Base-by-base conservation (phyloP, 2,797 vertebrate genomes). In the Bufotes viridis region DNA sequence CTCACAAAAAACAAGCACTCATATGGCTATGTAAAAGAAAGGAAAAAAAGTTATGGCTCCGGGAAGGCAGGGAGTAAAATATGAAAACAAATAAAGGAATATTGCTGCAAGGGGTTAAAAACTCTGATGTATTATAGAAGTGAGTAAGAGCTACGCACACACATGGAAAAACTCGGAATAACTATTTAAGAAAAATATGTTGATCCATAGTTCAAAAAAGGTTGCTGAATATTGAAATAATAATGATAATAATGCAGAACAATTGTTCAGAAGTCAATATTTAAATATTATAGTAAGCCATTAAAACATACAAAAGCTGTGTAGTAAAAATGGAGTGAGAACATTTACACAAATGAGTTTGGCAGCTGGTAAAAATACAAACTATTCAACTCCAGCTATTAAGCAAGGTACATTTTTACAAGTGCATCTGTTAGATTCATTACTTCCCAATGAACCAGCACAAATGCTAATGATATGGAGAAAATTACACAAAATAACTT, bases 381-480 rank as follows among this genome's bases (percentile, higher is more conserved):
- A 57, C 53, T 60, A 84, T 69, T 70, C 22, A 76, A 60, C 51
- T 79, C 22, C 53, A 70, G 24, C 84, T 88, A 88, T 49, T 79
- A 88, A 55, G 26, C 51, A 78, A 84, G 87, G 74, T 79, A 88
- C 42, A 78, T 58, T 34, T 83, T 82, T 78, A 84, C 81, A 79
- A 78, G 72, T 78, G 26, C 24, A 29, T 20, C 61, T 55, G 24
- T 79, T 42, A 83, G 81, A 87, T 87, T 87, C 72, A 87, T 87
- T 88, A 84, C 81, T 88, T 84, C 87, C 81, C 87, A 88, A 82
- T 88, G 81, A 88, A 78, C 72, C 81, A 78, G 74, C 75, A 55
- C 74, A 84, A 79, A 84, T 72, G 75, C 81, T 84, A 88, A 88
- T 84, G 87, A 88, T 84, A 72, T 84, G 87, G 58, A 72, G 75